phyloP scores from a whole-genome alignment of 1,140 invertebrate genomes.

The Teleogryllus occipitalis region DNA sequence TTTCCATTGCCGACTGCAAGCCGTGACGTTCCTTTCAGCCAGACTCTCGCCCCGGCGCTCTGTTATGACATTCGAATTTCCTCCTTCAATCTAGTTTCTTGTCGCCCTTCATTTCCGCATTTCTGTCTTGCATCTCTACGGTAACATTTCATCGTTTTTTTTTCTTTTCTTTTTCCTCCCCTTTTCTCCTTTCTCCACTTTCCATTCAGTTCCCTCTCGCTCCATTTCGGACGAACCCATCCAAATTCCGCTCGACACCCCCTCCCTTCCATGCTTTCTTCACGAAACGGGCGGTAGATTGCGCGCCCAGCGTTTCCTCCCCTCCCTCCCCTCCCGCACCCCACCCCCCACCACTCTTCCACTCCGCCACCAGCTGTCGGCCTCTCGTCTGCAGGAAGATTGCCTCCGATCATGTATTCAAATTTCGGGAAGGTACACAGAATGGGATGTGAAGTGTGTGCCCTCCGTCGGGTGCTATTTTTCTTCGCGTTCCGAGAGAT shows the following conservation, averaged over 20 bases:
- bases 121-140: no score
- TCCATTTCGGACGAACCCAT: background rate
- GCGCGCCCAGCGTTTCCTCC: background rate
- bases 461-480: background rate
- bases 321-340: background rate
- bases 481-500: background rate
- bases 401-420: slow-evolving; percentile 3
- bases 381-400: background rate
- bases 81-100: no score
- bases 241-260: background rate
- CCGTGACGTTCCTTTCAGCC: no score
- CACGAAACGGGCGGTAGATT: background rate
- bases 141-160: background rate
- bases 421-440: background rate
- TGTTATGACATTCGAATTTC: no score
- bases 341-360: background rate
- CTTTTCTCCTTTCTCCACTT: background rate
- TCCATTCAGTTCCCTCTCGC: background rate
- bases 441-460: background rate
- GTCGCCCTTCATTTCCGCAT: no score
- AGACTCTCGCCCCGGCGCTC: no score
- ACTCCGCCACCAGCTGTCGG: background rate
- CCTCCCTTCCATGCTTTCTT: background rate
- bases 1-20: no score
- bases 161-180: background rate